phyloP scores from a whole-genome alignment of 1,140 invertebrate genomes.

The Acromyrmex heyeri region DNA sequence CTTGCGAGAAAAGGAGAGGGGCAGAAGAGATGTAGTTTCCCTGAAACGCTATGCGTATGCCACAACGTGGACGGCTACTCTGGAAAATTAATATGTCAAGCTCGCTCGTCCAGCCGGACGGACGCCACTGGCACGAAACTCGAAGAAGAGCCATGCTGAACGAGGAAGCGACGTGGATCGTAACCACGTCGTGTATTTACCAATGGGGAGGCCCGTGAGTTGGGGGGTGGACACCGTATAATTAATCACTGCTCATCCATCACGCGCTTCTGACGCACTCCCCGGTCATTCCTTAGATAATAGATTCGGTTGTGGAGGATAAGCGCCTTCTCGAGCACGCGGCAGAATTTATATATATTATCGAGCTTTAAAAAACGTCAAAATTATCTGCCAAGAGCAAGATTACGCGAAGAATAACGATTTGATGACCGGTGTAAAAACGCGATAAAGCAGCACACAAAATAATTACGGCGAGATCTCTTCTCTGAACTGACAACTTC shows the following conservation, averaged over 20 bases:
- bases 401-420: slow-evolving; percentile 45
- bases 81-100: slow-evolving; percentile 81
- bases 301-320: slow-evolving; percentile 72
- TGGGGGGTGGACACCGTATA: slow-evolving; percentile 79
- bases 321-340: not conserved
- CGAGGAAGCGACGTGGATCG: slow-evolving; percentile 69
- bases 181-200: slow-evolving; percentile 71
- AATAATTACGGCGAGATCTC: not conserved
- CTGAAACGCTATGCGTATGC: slow-evolving; percentile 1
- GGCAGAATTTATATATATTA: slow-evolving; percentile 29
- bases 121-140: slow-evolving; percentile 48
- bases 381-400: slow-evolving; percentile 23
- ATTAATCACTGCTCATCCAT: slow-evolving; percentile 85
- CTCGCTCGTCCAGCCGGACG: slow-evolving; percentile 14
- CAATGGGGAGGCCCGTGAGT: slow-evolving; percentile 53
- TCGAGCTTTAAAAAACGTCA: slow-evolving; percentile 48
- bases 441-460: slow-evolving; percentile 12
- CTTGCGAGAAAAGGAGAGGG: not conserved
- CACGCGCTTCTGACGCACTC: slow-evolving; percentile 75
- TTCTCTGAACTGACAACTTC: not conserved
- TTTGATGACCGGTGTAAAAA: slow-evolving; percentile 21
- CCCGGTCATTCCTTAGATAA: slow-evolving; percentile 78
- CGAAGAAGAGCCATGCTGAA: slow-evolving; percentile 54
- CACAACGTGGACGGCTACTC: slow-evolving; percentile 69
- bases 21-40: not conserved